Base-by-base conservation (phyloP, 2,797 vertebrate species). In the Sardinella longiceps region DNA sequence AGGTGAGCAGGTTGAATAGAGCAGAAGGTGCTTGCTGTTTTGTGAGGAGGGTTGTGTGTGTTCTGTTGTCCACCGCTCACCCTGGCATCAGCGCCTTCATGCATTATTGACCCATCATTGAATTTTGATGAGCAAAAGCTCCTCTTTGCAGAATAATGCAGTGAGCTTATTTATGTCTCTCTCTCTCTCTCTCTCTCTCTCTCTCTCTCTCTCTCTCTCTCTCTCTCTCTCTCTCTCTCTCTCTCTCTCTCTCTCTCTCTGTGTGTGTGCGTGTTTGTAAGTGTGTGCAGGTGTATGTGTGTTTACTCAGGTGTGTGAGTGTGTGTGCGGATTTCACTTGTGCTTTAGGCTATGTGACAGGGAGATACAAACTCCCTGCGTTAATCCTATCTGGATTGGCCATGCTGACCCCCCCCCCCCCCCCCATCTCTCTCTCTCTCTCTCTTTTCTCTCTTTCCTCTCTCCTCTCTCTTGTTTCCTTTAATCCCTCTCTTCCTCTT, bases 41-140 rank as follows among this genome's bases (percentile, higher is more conserved):
- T 87, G 82, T 86, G 33, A 81, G 80, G 58, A 74, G n/a, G n/a
- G n/a, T n/a, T 74, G 25, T 50, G 46, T 60, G 48, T 84, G 25
- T 88, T 84, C 33, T 33, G 83, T 89, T 88, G 86, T 86, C 84
- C 84, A 82, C 60, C 81, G 6, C 80, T 81, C 82, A 85, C 81
- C 85, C 80, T 6, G 25, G 63, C 80, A 86, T 74, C 80, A 20
- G 53, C 43, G 81, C 60, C 77, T 84, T 90, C 83, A 87, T 90
- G 84, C 81, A 90, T 89, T 90, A 90, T 90, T 90, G 86, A 90
- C 77, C 58, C 60, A 23, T 84, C 84, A 88, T 84, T 88, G 83
- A 89, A 90, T 87, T 90, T 88, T 90, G 87, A 90, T 90, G 87
- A 87, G 85, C 77, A 70, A 58, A 85, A 85, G 66, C 83, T 82